Conservation (phyloP, 2,113 vertebrate species). For the Bufo gargarizans region DNA sequence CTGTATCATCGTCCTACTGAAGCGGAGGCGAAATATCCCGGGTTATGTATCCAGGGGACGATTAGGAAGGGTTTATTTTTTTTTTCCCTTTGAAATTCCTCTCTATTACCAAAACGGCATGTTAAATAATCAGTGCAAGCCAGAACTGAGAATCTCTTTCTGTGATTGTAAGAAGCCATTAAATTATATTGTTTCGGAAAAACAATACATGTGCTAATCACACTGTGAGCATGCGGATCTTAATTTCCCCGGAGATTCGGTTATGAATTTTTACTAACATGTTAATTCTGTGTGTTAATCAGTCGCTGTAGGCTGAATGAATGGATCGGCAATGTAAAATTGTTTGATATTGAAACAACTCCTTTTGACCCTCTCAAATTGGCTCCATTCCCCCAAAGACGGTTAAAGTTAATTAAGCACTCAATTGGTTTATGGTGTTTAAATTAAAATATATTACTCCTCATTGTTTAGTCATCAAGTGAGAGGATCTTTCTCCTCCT, state of each 20-base stretch:
- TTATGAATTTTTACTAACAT: slow-evolving; percentile 93
- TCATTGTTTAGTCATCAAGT: slow-evolving; percentile 91
- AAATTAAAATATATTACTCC: slow-evolving; percentile 93
- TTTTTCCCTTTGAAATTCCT: slow-evolving; percentile 59
- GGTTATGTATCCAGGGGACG: slow-evolving; percentile 24
- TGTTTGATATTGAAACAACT: slow-evolving; percentile 88
- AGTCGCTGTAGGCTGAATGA: slow-evolving; percentile 85
- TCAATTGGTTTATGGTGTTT: slow-evolving; percentile 94
- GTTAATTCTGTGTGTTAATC: slow-evolving; percentile 93
- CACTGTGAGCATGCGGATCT: slow-evolving; percentile 85
- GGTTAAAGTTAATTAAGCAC: slow-evolving; percentile 95
- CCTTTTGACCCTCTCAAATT: slow-evolving; percentile 90
- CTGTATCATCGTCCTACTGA: neutral
- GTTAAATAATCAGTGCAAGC: slow-evolving; percentile 83
- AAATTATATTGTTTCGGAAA: slow-evolving; percentile 88
- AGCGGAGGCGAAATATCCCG: slow-evolving; percentile 7
- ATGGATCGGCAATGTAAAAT: slow-evolving; percentile 88
- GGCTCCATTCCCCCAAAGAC: slow-evolving; percentile 90
- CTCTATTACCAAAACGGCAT: slow-evolving; percentile 76
- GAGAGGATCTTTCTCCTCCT: slow-evolving; percentile 75
- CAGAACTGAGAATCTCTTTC: slow-evolving; percentile 77
- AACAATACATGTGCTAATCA: slow-evolving; percentile 91
- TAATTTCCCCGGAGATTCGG: slow-evolving; percentile 85
- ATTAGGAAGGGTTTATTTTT: slow-evolving; percentile 18
- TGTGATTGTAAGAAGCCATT: slow-evolving; percentile 87